Conservation (phyloP, 2,797 vertebrate genomes). For the Crossoptilon crossoptilon region DNA sequence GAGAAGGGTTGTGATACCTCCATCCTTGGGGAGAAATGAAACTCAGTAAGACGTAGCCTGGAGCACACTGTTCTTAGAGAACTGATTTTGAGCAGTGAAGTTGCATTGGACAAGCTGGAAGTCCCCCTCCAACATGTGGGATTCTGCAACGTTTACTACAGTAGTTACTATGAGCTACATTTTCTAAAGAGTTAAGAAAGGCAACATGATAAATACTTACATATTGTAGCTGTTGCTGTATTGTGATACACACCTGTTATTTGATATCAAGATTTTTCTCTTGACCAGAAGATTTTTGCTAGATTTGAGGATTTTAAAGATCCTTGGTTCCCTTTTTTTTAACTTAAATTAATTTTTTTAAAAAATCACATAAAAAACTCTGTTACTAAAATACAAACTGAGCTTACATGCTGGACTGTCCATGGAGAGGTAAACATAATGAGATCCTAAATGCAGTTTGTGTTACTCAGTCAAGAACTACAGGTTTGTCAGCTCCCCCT, state of each 20-base stretch:
- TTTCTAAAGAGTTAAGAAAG: not conserved
- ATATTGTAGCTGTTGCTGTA: not conserved
- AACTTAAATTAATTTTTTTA: not conserved
- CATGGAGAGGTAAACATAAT: not conserved
- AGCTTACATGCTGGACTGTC: not conserved
- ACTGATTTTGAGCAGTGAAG: not conserved
- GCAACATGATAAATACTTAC: not conserved
- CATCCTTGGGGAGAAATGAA: not conserved
- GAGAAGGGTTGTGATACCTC: not conserved
- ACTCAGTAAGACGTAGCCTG: not conserved
- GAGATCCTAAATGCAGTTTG: not conserved
- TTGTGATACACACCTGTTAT: not conserved
- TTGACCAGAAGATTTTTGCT: not conserved
- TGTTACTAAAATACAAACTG: not conserved
- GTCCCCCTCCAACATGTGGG: not conserved
- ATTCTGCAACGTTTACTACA: not conserved
- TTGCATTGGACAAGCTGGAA: not conserved
- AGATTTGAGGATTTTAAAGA: not conserved
- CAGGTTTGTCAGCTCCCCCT: conserved; percentile 4
- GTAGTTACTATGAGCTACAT: not conserved
- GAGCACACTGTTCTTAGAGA: not conserved
- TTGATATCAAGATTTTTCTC: not conserved
- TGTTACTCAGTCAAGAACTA: conserved; percentile 52
- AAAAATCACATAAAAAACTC: not conserved
- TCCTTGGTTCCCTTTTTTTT: not conserved